phyloP scores from a whole-genome alignment of 1,140 invertebrate genomes.

The Teleogryllus occipitalis region DNA sequence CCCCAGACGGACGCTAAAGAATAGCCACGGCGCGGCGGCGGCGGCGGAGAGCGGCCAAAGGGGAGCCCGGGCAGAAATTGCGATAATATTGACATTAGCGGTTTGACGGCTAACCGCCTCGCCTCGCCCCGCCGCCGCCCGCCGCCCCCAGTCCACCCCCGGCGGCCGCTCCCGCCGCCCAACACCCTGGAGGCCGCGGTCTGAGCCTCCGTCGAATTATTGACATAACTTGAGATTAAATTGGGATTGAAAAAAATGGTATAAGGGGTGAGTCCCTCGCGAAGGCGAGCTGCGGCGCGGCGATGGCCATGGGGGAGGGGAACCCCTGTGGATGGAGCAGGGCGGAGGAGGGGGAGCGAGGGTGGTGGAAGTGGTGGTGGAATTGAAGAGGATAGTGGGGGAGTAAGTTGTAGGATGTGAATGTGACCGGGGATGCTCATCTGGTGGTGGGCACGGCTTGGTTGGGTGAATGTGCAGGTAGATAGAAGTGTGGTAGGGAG shows the following conservation, averaged over 20 bases:
- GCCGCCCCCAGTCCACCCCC: background rate
- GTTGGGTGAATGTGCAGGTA: too few species aligned
- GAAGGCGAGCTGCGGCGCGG: too few species aligned
- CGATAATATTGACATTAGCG: constrained; percentile 20
- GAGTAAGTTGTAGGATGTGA: background rate
- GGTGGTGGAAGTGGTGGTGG: background rate
- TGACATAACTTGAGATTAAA: constrained; percentile 32
- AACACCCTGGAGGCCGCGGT: too few species aligned
- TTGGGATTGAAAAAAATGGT: constrained; percentile 31
- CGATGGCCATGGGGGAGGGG: too few species aligned
- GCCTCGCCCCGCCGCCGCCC: background rate
- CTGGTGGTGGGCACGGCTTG: background rate
- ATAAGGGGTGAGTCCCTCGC: background rate
- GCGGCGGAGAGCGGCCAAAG: too few species aligned
- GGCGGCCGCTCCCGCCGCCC: too few species aligned
- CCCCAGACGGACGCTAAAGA: background rate
- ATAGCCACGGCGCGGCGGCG: background rate
- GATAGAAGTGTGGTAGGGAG: too few species aligned
- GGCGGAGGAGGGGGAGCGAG: too few species aligned
- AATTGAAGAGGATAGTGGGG: background rate
- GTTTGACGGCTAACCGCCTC: constrained; percentile 12
- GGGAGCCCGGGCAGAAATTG: background rate
- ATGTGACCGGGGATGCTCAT: background rate
- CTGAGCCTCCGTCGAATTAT: constrained; percentile 23
- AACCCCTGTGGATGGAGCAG: too few species aligned